These are phyloP conservation scores for Ispidina picta DNA, from an alignment of 2,797 vertebrate genomes.

Conservation along the genomic window DNA sequence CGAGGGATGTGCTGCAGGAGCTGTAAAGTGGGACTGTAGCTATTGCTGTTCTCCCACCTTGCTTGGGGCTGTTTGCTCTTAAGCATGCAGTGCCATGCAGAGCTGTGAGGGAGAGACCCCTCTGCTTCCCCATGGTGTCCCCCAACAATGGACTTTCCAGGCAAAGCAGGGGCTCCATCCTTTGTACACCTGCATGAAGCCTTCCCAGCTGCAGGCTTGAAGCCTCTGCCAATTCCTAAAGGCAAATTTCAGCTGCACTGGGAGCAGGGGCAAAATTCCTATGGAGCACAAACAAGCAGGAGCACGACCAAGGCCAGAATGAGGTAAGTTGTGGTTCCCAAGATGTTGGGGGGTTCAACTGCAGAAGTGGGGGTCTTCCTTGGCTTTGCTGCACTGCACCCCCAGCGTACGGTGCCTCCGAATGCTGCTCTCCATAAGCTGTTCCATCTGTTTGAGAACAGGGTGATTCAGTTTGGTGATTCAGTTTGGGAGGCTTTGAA, in stretches of 20 bases:
- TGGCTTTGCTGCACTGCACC: neutral
- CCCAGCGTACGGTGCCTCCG: neutral
- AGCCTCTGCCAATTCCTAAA: neutral
- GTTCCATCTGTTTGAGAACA: neutral
- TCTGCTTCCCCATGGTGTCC: neutral
- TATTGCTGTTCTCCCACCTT: neutral
- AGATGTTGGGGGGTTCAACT: neutral
- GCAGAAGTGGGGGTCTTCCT: neutral
- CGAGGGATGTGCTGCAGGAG: neutral
- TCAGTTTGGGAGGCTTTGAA: conserved; percentile 24
- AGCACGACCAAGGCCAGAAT: neutral
- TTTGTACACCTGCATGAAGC: neutral
- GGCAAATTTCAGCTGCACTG: neutral
- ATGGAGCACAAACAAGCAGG: neutral
- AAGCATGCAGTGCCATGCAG: rapidly evolving
- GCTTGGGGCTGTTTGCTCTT: neutral
- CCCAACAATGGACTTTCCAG: neutral
- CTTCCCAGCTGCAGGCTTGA: neutral
- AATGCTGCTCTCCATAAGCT: neutral
- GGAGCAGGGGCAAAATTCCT: neutral
- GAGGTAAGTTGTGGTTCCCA: neutral
- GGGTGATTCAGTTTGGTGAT: neutral
- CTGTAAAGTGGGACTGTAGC: neutral
- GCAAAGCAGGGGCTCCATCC: neutral
- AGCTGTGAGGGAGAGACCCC: neutral